Conservation (phyloP, 2,113 vertebrate genomes). For the Pterocles burchelli region DNA sequence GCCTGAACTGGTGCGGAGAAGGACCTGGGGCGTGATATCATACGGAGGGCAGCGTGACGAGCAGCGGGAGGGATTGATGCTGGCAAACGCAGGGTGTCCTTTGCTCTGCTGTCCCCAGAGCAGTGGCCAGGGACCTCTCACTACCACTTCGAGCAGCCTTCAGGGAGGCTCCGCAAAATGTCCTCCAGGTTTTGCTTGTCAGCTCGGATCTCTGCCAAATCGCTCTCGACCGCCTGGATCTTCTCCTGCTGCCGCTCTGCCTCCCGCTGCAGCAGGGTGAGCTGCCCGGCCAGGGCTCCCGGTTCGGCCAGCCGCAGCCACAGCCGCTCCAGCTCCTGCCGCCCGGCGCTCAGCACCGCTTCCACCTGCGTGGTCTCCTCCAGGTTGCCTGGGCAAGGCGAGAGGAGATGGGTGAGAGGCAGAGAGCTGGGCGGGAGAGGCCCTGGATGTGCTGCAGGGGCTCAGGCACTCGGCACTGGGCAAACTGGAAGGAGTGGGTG, state of each 20-base stretch:
- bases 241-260: constrained; percentile 77
- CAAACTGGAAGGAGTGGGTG: not conserved
- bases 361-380: not conserved
- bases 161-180: constrained; percentile 83
- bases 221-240: constrained; percentile 77
- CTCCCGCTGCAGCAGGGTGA: constrained; percentile 79
- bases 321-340: constrained; percentile 74
- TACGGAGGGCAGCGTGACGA: not conserved
- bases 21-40: not conserved
- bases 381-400: constrained; percentile 15
- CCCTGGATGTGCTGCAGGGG: not conserved
- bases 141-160: constrained; percentile 74
- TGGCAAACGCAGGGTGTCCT: not conserved
- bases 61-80: not conserved
- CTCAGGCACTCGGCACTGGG: not conserved
- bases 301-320: constrained; percentile 70
- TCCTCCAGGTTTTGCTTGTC: constrained; percentile 88
- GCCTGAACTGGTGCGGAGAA: not conserved
- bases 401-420: not conserved
- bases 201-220: constrained; percentile 82
- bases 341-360: constrained; percentile 75
- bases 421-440: not conserved
- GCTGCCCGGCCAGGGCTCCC: constrained; percentile 75
- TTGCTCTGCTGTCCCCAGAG: not conserved
- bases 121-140: not conserved